Base-by-base conservation (phyloP, 2,888 invertebrate species). In the Drosophila merina region DNA sequence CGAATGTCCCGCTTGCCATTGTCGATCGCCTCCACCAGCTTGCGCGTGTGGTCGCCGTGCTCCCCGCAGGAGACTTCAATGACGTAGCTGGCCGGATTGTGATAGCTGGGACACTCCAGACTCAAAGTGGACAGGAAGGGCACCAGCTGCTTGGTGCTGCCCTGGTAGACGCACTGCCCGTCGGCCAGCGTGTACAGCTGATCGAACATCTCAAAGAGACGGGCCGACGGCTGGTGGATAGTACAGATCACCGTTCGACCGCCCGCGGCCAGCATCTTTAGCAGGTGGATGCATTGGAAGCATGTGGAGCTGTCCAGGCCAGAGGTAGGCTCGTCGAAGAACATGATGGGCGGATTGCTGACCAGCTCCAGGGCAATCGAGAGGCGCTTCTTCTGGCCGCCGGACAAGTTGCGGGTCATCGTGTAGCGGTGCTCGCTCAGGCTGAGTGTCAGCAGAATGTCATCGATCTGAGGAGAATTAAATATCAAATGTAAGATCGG, bases 11-110 rank as follows among this genome's bases (percentile, higher is more conserved):
- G 93, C 88, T 95, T 95, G 56, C 97, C 97, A 90, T 97, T 97
- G 75, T 95, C 94, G 56, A 98, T 97, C 6, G 97, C 97, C 7
- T 94, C 94, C 5, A 97, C 97, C 56, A 98, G 92, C 84, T 95
- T 96, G 75, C 95, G 94, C 0, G 96, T 96, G 88, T 97, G 96
- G 89, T 97, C 97, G 57, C 99, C 99, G 90, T 98, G 98, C 91
- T 99, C 98, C 0, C 98, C 98, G 89, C 98, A 97, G 0, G 98
- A 97, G 3, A 99, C 97, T 92, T 99, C 98, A 92, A 98, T 98
- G 79, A 98, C 96, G 93, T 97, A 98, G 56, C 98, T 98, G 5
- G 98, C 98, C 0, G 98, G 98, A 92, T 99, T 99, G 93, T 99
- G 98, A 92, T 98, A 99, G 57, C 97, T 96, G 0, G 98, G 98